Evolutionary conservation across 2,113 vertebrate genomes (phyloP).

Genomic region (Propithecus coquereli): DNA sequence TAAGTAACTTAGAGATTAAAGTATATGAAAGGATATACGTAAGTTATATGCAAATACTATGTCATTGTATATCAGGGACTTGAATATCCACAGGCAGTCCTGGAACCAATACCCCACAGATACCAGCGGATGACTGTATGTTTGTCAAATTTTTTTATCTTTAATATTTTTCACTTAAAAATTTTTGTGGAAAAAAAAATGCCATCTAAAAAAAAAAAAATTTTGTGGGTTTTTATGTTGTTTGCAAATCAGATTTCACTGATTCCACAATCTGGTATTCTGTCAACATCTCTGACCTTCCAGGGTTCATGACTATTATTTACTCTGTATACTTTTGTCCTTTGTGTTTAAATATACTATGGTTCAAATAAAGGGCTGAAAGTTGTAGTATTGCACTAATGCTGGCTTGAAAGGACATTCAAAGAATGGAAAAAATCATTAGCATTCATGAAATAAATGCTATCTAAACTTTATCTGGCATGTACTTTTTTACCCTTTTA

Average conservation of each 20-base stretch:
- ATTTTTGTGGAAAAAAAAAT: background rate
- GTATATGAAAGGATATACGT: background rate
- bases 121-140: background rate
- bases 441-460: slow-evolving; percentile 13
- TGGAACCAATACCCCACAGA: background rate
- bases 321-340: background rate
- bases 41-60: background rate
- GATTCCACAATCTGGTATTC: background rate
- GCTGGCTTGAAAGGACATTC: background rate
- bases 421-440: slow-evolving; percentile 45
- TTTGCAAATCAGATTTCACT: background rate
- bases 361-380: slow-evolving; percentile 25
- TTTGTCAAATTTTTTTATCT: background rate
- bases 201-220: too few relatives aligned
- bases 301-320: background rate
- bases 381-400: background rate
- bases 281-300: background rate
- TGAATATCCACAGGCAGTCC: background rate
- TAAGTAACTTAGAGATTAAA: background rate
- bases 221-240: background rate
- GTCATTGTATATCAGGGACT: background rate
- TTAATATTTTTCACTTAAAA: slow-evolving; percentile 28
- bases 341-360: slow-evolving; percentile 7
- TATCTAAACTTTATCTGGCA: slow-evolving; percentile 45
- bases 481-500: slow-evolving; percentile 39